These are phyloP conservation scores for Philereme transversata DNA, from an alignment of 2,888 invertebrate genomes.

Conservation along the genomic window DNA sequence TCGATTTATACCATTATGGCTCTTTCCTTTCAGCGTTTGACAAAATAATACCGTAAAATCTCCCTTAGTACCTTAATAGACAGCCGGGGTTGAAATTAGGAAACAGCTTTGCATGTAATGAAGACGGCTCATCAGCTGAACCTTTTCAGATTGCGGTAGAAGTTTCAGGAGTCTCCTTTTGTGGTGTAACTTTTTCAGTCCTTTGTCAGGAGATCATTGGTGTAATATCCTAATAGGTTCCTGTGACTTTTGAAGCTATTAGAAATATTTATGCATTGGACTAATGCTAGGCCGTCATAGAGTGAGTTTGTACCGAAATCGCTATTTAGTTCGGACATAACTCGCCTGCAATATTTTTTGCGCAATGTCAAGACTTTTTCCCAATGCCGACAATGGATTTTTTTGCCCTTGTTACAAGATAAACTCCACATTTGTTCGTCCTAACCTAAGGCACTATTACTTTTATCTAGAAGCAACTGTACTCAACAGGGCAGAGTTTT, in stretches of 20 bases:
- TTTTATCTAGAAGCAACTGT: background rate
- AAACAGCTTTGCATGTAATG: constrained; percentile 51
- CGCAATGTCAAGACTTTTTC: background rate
- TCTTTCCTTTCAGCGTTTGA: constrained; percentile 31
- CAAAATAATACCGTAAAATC: constrained; percentile 42
- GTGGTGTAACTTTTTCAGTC: background rate
- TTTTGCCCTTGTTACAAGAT: background rate
- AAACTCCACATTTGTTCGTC: background rate
- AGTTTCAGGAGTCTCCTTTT: constrained; percentile 41
- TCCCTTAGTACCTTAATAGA: constrained; percentile 45
- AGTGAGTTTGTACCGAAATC: too few relatives aligned
- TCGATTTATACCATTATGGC: constrained; percentile 32
- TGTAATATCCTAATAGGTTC: too few relatives aligned
- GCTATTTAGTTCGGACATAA: background rate
- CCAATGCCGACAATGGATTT: background rate
- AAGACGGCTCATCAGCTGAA: constrained; percentile 44
- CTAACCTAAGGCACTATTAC: background rate
- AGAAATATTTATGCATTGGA: too few relatives aligned
- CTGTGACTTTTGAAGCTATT: too few relatives aligned
- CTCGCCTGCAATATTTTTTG: background rate
- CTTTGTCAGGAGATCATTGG: too few relatives aligned
- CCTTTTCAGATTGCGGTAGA: constrained; percentile 48
- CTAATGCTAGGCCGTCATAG: too few relatives aligned
- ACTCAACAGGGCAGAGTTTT: constrained; percentile 7
- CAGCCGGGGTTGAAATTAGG: constrained; percentile 60